These are phyloP conservation scores for Vesta saturnalis DNA, from an alignment of 2,888 invertebrate species.

Conservation along the genomic window DNA sequence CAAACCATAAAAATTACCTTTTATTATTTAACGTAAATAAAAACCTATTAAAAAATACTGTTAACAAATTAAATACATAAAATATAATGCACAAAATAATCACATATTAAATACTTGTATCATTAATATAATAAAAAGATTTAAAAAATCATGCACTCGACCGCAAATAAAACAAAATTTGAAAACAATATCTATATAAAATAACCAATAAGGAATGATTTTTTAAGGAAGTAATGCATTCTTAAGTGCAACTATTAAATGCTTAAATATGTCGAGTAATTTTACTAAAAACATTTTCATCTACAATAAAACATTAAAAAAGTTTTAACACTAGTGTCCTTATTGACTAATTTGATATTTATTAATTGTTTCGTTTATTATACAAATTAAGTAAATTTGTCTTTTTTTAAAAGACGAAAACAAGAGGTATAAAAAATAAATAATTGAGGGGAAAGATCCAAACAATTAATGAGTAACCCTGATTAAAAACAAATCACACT, in stretches of 20 bases:
- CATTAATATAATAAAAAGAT: background rate
- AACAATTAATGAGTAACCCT: conserved; percentile 9
- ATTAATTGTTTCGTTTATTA: background rate
- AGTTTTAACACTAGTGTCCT: conserved; percentile 9
- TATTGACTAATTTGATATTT: conserved; percentile 13
- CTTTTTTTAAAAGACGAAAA: background rate
- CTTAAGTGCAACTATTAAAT: conserved; percentile 4
- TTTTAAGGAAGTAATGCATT: background rate
- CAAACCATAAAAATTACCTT: background rate
- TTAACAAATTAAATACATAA: conserved; percentile 24
- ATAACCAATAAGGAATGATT: conserved; percentile 3
- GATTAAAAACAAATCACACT: conserved; percentile 15
- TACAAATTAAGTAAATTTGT: background rate
- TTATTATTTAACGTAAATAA: conserved; percentile 1
- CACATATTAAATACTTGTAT: conserved; percentile 19
- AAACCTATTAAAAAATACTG: conserved; percentile 20
- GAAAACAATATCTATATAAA: background rate
- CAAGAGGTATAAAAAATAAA: conserved; percentile 10
- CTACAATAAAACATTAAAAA: conserved; percentile 30
- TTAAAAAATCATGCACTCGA: too few species aligned
- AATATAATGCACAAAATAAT: conserved; percentile 26
- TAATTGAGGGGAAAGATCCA: background rate
- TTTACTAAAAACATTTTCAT: conserved; percentile 17
- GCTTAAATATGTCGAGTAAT: background rate
- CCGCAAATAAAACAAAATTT: too few species aligned